Evolutionary conservation across 2,888 invertebrate species (phyloP).

Genomic region (Teleogryllus oceanicus): DNA sequence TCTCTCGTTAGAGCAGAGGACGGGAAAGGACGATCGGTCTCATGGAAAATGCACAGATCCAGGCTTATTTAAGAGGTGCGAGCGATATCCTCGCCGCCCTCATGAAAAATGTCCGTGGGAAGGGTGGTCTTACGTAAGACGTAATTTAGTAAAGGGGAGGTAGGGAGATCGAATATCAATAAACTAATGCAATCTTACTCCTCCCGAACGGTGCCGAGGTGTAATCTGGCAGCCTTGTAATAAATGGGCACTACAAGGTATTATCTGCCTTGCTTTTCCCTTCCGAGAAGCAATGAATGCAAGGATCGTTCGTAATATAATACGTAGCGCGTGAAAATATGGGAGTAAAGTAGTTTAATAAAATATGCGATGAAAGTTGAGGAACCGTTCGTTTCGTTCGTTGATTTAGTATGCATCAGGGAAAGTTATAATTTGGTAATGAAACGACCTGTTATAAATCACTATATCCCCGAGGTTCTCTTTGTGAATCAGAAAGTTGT

Average conservation of each 20-base stretch:
- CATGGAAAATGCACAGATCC: not conserved
- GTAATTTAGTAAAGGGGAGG: not conserved
- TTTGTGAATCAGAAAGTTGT: no score
- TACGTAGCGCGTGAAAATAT: no score
- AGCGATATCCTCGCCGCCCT: not conserved
- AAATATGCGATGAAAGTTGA: no score
- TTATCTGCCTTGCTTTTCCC: not conserved
- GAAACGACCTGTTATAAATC: no score
- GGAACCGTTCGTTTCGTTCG: no score
- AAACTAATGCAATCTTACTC: slow-evolving; percentile 7
- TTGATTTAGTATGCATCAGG: no score
- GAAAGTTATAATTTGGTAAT: no score
- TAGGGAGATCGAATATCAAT: not conserved
- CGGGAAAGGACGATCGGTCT: not conserved
- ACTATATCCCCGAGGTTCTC: no score
- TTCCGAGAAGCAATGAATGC: not conserved
- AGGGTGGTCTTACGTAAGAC: not conserved
- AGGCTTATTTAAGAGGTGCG: not conserved
- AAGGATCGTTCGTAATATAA: no score
- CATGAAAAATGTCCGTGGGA: not conserved
- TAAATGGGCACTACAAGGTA: not conserved
- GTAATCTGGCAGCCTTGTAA: not conserved
- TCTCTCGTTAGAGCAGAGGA: not conserved
- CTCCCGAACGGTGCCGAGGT: not conserved
- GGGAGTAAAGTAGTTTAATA: no score